Conservation (phyloP, 2,797 vertebrate species). For the Clarias pachynema region DNA sequence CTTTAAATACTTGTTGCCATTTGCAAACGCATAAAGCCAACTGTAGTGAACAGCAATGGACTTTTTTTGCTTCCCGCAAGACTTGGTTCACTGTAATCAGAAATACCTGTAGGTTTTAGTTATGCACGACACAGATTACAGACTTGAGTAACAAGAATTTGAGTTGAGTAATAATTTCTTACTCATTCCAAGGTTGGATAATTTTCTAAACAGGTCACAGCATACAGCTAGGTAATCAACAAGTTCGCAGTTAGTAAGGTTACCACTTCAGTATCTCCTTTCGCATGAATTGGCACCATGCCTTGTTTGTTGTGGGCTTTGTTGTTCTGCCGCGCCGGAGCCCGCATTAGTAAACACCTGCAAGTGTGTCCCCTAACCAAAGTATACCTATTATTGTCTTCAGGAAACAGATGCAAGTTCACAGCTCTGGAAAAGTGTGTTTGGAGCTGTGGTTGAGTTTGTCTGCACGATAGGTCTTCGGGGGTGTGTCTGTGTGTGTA, state of each 20-base stretch:
- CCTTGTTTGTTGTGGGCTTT: conserved; percentile 53
- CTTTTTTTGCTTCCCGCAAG: not conserved
- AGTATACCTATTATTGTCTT: conserved; percentile 80
- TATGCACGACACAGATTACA: too few relatives aligned
- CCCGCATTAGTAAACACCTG: conserved; percentile 73
- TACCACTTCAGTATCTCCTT: conserved; percentile 33
- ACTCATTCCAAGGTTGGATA: conserved; percentile 30
- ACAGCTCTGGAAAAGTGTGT: conserved; percentile 80
- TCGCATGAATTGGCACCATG: conserved; percentile 38
- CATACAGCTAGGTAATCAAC: conserved; percentile 30
- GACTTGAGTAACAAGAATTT: not conserved
- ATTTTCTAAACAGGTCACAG: conserved; percentile 38
- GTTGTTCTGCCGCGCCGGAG: conserved; percentile 29
- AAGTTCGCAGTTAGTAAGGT: conserved; percentile 24
- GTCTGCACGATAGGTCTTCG: conserved; percentile 75
- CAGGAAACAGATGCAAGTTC: conserved; percentile 86
- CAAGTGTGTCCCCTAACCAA: conserved; percentile 66
- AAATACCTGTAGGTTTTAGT: conserved; percentile 1
- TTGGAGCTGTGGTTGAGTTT: conserved; percentile 78
- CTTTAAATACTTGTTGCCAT: too few relatives aligned
- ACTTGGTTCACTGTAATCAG: not conserved
- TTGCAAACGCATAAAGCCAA: not conserved
- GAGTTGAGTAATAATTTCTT: conserved; percentile 16
- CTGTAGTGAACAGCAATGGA: not conserved
- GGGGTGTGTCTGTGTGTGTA: conserved; percentile 54